A percentile compares a stretch with the other conserved stretches of the same genome.
These are phyloP conservation scores for Gasteruption jaculator DNA, from an alignment of 2,888 invertebrate genomes.

Conservation along the genomic window DNA sequence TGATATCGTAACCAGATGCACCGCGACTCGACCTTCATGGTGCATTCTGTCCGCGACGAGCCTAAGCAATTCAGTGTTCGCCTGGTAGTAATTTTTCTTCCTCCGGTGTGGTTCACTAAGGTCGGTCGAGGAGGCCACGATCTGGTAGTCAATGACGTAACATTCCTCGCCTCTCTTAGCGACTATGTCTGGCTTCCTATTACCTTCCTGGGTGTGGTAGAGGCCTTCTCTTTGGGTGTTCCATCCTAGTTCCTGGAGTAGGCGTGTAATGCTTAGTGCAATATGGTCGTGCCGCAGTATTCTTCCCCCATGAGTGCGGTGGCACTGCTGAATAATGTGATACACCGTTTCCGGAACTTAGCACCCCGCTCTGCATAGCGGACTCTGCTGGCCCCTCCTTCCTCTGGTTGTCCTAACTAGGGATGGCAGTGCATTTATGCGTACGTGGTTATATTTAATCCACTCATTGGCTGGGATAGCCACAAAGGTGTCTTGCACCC, in stretches of 20 bases:
- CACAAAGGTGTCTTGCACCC: slow-evolving; percentile 20
- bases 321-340: slow-evolving; percentile 36
- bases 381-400: background rate
- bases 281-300: slow-evolving; percentile 35
- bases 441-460: slow-evolving; percentile 33
- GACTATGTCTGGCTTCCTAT: slow-evolving; percentile 5
- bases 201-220: background rate
- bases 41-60: no score
- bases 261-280: slow-evolving; percentile 7
- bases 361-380: slow-evolving; percentile 32
- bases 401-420: slow-evolving; percentile 30
- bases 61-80: background rate
- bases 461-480: slow-evolving; percentile 35
- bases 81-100: background rate
- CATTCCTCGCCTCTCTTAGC: background rate
- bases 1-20: no score
- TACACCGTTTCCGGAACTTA: slow-evolving; percentile 32
- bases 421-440: slow-evolving; percentile 38
- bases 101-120: background rate
- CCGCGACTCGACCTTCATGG: no score
- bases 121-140: background rate
- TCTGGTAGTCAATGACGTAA: background rate
- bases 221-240: slow-evolving; percentile 1
- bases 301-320: slow-evolving; percentile 38
- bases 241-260: slow-evolving; percentile 21